Evolutionary conservation across 2,888 invertebrate genomes (phyloP), one percentile per base, ranked within the genome.

Genomic region (Pyralis farinalis): DNA sequence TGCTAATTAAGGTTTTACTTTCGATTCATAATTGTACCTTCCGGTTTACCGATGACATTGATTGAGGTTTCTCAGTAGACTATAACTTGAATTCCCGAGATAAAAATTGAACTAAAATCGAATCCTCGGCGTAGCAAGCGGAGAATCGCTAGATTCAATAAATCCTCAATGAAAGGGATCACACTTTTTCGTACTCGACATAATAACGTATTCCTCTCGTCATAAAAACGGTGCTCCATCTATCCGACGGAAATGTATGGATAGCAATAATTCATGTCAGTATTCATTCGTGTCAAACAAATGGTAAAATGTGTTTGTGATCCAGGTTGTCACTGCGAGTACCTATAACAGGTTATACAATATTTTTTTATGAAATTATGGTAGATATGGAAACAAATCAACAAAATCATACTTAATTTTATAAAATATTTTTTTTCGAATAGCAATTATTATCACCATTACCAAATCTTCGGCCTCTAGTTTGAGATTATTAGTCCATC

Each of bases 271-370:
- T 65, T 80, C 71, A 78, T 58, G 71, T 68, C 72, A 60, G 68
- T 71, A 74, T 77, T 73, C 70, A 74, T 75, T 63, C 65, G 58
- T 63, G 70, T 77, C 77, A 73, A 70, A 74, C 73, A 71, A 75
- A 79, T 76, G 74, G 74, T 76, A 67, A 76, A 75, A 71, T 63
- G 66, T 66, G 56, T 59, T 59, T 55, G 49, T 49, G 49, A 51
- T 57, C 48, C 49, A 49, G 55, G 56, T 53, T 54, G 51, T 40
- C 42, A 44, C 30, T 45, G 40, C 38, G 22, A 4, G 4, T 38
- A 32, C 25, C n/a, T n/a, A n/a, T n/a, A 7, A 21, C 12, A 22
- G 25, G 25, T 21, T 25, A 12, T 38, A 38, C 31, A 38, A 38
- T 32, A 16, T 16, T 16, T 16, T 16, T 16, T 16, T 4, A 16